Conservation (phyloP, 2,113 vertebrate species). For the Triplophysa tibetana region DNA sequence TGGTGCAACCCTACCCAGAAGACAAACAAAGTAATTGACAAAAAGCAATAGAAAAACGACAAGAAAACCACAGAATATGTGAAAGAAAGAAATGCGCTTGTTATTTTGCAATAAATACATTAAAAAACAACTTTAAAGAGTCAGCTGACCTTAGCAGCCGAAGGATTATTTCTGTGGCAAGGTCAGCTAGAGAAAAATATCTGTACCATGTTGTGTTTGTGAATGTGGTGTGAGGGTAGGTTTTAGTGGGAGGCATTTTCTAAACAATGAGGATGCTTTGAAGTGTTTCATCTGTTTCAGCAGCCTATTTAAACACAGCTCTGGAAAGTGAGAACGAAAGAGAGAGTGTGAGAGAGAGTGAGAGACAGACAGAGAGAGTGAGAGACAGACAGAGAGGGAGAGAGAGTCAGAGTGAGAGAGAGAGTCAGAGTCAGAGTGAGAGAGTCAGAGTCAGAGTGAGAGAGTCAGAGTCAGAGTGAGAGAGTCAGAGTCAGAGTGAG, state of each 20-base stretch:
- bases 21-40: not conserved
- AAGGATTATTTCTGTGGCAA: constrained; percentile 17
- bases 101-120: not conserved
- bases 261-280: constrained; percentile 47
- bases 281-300: constrained; percentile 46
- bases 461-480: not conserved
- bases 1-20: too few species aligned
- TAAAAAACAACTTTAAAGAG: constrained; percentile 51
- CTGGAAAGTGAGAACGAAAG: not conserved
- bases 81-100: not conserved
- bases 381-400: not conserved
- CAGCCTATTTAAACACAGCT: constrained; percentile 31
- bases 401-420: not conserved
- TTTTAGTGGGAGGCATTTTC: constrained; percentile 42
- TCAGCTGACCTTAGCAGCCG: constrained; percentile 39
- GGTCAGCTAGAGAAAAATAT: constrained; percentile 22
- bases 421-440: too few species aligned
- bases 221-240: constrained; percentile 13
- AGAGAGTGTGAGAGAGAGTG: not conserved
- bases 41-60: not conserved
- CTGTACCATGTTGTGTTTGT: constrained; percentile 16
- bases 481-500: not conserved
- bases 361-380: constrained; percentile 11
- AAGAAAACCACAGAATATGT: constrained; percentile 6
- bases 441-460: not conserved